Evolutionary conservation across 2,888 invertebrate species (phyloP), one percentile per base, ranked within the genome.

Genomic region (Sminthurinus aureus): DNA sequence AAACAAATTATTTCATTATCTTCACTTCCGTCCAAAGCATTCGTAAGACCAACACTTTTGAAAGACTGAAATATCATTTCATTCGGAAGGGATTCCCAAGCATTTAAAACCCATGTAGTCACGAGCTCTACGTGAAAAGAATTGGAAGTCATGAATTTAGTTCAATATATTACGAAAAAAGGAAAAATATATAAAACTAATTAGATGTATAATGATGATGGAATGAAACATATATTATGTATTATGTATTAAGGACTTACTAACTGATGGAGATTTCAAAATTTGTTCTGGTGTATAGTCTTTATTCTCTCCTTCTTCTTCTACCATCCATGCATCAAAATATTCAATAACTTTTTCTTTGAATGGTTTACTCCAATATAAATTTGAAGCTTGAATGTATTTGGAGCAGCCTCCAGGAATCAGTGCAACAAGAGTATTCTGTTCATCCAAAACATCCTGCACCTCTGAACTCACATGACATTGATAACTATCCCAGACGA

Each of bases 1-100:
- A 84, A n/a, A 69, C 84, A 84, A 9, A 22, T 67, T 58, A 84
- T 84, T 24, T 77, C 18, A 24, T 80, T 66, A 51, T 84, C 84
- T 64, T 84, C 84, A 12, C 38, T 52, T n/a, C 84, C 84, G 69
- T 84, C 80, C n/a, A 24, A 2, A 15, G 69, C 75, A 18, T 11
- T 20, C 52, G 79, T 84, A 11, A 84, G 20, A 6, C 64, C 84
- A 79, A 75, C 74, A 20, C 76, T 22, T 75, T 82, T 77, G 73
- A 84, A 84, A 20, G 84, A 84, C 18, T 79, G 75, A 12, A 22
- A 50, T 18, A 79, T 83, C 38, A 84, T 15, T 2, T 83, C 83
- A 11, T 13, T 4, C 8, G 79, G 71, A 38, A 84, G 64, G 15
- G 71, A 67, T 15, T 83, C 58, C 84, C 84, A 84, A 0, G 84